Base-by-base conservation (phyloP, 2,797 vertebrate genomes). In the Neosilurus hyrtlii region DNA sequence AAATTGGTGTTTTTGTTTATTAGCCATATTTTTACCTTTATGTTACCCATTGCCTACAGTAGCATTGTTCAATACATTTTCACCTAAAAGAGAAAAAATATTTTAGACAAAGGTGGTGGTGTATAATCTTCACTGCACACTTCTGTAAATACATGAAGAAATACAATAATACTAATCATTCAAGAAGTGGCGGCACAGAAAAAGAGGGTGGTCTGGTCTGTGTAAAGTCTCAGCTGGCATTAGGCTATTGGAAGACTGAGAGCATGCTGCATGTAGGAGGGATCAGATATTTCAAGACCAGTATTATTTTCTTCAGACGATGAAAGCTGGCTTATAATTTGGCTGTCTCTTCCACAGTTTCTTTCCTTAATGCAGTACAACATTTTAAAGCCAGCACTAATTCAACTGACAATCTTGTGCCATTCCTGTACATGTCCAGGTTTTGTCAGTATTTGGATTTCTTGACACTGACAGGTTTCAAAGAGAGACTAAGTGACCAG, bases 251-350 rank as follows among this genome's bases (percentile, higher is more conserved):
- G 57, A 61, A 43, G 56, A 62, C 49, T 63, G 24, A 63, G 75
- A 1, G 4, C 37, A 78, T 14, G 76, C 10, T 78, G 43, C 76
- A 65, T 51, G 76, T 52, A 65, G 37, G 76, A 78, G 9, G 61
- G 76, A 51, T 65, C n/a, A 26, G n/a, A 65, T 65, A 52, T 65
- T 65, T 52, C 9, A 24, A 63, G 43, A 78, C n/a, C 16, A 2
- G 57, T 26, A 63, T 65, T 30, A 77, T 51, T 62, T 77, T 77
- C 62, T 77, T 78, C 4, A 52, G 43, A 52, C 37, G 37, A 63
- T 18, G 10, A 75, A 76, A 43, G 35, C 20, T 43, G 20, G 20
- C 6, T 37, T 61, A 59, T n/a, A 59, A 77, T 16, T 77, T 49
- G 56, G n/a, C 43, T 26, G 26, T 57, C 26, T 54, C 56, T 30